Conservation (phyloP, 2,113 vertebrate species). For the Phyllostomus hastatus region DNA sequence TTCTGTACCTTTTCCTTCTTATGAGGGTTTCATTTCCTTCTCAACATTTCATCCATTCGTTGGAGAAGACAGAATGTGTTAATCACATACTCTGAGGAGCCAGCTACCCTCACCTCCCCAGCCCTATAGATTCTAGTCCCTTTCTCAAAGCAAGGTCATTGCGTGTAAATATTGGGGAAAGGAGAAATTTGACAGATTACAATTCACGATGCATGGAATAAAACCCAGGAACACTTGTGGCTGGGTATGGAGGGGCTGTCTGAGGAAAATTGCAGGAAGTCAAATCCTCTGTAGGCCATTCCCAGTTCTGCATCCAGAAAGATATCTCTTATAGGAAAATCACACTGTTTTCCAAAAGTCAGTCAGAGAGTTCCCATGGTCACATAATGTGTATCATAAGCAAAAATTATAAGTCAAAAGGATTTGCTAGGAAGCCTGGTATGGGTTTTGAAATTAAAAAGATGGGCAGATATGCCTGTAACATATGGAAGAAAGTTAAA, state of each 20-base stretch:
- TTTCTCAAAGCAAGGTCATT: neutral
- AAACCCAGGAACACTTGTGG: neutral
- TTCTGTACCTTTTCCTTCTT: neutral
- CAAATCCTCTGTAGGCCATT: neutral
- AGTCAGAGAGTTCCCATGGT: neutral
- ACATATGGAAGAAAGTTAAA: neutral
- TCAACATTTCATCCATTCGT: neutral
- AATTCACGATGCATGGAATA: neutral
- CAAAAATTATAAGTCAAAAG: constrained; percentile 21
- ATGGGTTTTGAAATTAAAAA: neutral
- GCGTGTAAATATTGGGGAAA: neutral
- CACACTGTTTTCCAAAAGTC: neutral
- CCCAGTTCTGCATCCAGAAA: neutral
- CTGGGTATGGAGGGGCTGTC: neutral
- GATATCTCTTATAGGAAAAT: neutral
- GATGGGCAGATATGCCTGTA: neutral
- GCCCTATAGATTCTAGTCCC: neutral
- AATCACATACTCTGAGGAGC: neutral
- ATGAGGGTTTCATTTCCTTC: neutral
- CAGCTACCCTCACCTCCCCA: neutral
- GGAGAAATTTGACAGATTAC: neutral
- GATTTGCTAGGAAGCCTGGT: neutral
- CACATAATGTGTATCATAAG: neutral
- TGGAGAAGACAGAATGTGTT: neutral
- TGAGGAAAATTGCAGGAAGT: neutral